Percentiles rank a stretch among this genome's conserved stretches.
Evolutionary conservation across 2,113 vertebrate genomes (phyloP).

Genomic region (Colaptes auratus): DNA sequence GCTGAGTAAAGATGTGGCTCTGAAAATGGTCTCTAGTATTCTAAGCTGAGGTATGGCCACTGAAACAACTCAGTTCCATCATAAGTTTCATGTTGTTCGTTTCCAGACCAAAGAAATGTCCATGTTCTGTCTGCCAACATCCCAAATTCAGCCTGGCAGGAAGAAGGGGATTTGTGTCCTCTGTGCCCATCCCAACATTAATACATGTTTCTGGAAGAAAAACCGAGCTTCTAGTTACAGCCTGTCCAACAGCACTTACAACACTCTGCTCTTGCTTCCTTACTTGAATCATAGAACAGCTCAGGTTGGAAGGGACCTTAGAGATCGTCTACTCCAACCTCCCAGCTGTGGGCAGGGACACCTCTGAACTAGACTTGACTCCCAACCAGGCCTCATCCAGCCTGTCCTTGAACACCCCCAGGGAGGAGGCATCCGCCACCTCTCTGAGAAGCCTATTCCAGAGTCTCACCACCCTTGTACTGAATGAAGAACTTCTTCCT

Average conservation of each 20-base stretch:
- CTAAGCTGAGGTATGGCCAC: background rate
- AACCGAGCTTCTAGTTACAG: background rate
- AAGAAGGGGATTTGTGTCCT: background rate
- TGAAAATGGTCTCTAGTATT: background rate
- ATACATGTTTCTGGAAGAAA: background rate
- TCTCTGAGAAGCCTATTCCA: too few species aligned
- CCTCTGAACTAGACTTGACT: too few species aligned
- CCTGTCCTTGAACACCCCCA: too few species aligned
- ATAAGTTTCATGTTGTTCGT: fast-evolving
- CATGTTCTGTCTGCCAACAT: background rate
- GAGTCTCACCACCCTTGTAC: too few species aligned
- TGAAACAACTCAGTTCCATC: background rate
- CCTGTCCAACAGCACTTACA: background rate
- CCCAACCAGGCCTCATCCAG: too few species aligned
- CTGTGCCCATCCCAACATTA: background rate
- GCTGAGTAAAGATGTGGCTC: fast-evolving
- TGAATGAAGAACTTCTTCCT: too few species aligned
- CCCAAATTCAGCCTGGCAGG: background rate
- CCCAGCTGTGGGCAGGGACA: too few species aligned
- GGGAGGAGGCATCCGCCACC: too few species aligned
- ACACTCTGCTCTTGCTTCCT: background rate
- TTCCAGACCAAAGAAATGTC: background rate
- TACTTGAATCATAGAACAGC: too few species aligned
- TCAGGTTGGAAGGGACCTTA: too few species aligned
- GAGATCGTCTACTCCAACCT: too few species aligned